phyloP scores from a whole-genome alignment of 2,888 invertebrate species.

The Thera obeliscata region DNA sequence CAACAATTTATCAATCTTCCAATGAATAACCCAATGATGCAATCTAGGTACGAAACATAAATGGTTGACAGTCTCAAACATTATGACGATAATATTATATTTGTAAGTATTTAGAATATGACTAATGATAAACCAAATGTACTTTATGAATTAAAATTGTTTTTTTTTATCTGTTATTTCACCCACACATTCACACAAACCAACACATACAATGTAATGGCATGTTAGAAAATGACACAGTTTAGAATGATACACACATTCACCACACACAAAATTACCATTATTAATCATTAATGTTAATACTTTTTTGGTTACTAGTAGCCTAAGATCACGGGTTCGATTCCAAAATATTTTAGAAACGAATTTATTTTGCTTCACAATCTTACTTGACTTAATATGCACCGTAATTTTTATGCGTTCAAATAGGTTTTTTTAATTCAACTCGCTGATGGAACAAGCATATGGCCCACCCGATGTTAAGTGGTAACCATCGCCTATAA shows the following conservation, averaged over 20 bases:
- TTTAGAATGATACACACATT: conserved; percentile 8
- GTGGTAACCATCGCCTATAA: too few species aligned
- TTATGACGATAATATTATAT: conserved; percentile 38
- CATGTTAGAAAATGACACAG: neutral
- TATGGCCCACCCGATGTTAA: too few species aligned
- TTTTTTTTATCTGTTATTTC: conserved; percentile 8
- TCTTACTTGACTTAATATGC: neutral
- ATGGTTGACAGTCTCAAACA: conserved; percentile 57
- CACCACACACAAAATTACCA: conserved; percentile 9
- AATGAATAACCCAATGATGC: conserved; percentile 60
- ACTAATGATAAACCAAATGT: conserved; percentile 15
- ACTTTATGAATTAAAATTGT: conserved; percentile 9
- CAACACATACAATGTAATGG: conserved; percentile 12
- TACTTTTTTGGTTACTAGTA: neutral
- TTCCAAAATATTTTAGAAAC: neutral
- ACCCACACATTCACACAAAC: conserved; percentile 11
- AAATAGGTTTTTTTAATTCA: too few species aligned
- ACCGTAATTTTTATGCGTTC: too few species aligned
- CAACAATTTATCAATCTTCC: conserved; percentile 47
- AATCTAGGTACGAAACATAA: conserved; percentile 53
- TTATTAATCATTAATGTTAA: neutral
- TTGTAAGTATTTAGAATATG: conserved; percentile 3
- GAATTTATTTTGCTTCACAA: too few species aligned
- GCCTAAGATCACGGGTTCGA: neutral
- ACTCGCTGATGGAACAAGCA: too few species aligned